phyloP scores from a whole-genome alignment of 1,140 invertebrate species.

The Lepidurus packardi region DNA sequence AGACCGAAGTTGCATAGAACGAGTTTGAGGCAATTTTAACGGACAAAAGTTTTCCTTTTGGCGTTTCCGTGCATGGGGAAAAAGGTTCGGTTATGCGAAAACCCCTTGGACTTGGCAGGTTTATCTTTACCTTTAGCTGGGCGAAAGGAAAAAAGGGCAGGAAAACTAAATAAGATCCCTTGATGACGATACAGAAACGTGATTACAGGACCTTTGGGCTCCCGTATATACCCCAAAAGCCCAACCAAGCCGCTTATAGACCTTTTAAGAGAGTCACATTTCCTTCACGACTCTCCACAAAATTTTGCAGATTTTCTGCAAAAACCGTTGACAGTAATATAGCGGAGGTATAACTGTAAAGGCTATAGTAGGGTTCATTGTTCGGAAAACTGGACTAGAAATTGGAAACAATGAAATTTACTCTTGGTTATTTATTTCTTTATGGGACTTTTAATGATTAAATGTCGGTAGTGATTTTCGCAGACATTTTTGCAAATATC shows the following conservation, averaged over 20 bases:
- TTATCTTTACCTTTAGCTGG: background rate
- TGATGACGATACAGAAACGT: constrained; percentile 15
- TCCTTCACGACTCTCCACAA: too few relatives aligned
- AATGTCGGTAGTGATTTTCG: too few relatives aligned
- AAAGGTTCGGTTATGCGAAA: constrained; percentile 19
- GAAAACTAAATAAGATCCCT: background rate
- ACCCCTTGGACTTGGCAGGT: constrained; percentile 17
- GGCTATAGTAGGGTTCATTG: too few relatives aligned
- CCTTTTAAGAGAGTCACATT: too few relatives aligned
- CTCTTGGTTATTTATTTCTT: too few relatives aligned
- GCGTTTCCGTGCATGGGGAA: background rate
- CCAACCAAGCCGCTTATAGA: background rate
- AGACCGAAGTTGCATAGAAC: background rate
- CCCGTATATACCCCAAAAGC: background rate
- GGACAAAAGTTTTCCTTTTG: constrained; percentile 6
- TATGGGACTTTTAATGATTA: too few relatives aligned
- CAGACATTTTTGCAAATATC: too few relatives aligned
- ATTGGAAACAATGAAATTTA: too few relatives aligned
- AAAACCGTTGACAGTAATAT: too few relatives aligned
- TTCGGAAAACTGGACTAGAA: too few relatives aligned
- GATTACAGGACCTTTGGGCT: background rate
- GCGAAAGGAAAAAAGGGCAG: background rate
- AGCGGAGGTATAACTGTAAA: too few relatives aligned
- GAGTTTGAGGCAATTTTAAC: constrained; percentile 7
- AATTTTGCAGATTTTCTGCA: too few relatives aligned